Evolutionary conservation across 2,113 vertebrate species (phyloP), one percentile per base, ranked within the genome.

Genomic region (Saguinus imperator): DNA sequence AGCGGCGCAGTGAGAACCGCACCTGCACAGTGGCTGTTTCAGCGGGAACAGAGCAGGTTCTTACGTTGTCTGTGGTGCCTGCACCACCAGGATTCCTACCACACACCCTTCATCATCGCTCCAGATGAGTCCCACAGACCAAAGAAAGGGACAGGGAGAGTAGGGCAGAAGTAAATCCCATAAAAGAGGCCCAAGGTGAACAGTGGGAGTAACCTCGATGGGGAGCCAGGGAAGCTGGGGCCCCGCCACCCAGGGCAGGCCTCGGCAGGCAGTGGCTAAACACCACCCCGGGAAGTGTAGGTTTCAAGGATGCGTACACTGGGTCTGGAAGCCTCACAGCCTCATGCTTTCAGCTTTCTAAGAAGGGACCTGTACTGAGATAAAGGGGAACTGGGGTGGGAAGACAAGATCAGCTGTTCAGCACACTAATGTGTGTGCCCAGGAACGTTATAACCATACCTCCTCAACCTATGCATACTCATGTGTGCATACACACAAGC

Each of bases 51-150:
- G 40, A 27, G 12, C 48, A 7, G 35, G 18, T 0, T n/a, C 23
- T 7, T 0, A 1, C 0, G 1, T 6, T 1, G 8, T 18, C 8
- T 40, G 25, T 13, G 1, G 37, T 0, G 8, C 1, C 6, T n/a
- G 37, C 9, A 0, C 7, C 55, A 0, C 25, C 0, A 3, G 35
- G 37, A 25, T 0, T 12, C 90, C 27, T n/a, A 3, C n/a, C 0
- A 13, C 29, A 17, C 0, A 0, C 6, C 32, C 55, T 43, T 57
- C 8, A 3, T 14, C 37, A 79, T 91, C 37, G 43, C 72, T 25
- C 55, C 66, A 52, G 37, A 61, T 0, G 21, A 37, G 35, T 23
- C 61, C 20, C 66, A 27, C 13, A 6, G 61, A 52, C 55, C 66
- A 40, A 29, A 81, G 89, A 66, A 20, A 70, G 57, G 10, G 66